These are phyloP conservation scores for Drosophila sechellia DNA, from an alignment of 1,140 invertebrate genomes.

Conservation along the genomic window DNA sequence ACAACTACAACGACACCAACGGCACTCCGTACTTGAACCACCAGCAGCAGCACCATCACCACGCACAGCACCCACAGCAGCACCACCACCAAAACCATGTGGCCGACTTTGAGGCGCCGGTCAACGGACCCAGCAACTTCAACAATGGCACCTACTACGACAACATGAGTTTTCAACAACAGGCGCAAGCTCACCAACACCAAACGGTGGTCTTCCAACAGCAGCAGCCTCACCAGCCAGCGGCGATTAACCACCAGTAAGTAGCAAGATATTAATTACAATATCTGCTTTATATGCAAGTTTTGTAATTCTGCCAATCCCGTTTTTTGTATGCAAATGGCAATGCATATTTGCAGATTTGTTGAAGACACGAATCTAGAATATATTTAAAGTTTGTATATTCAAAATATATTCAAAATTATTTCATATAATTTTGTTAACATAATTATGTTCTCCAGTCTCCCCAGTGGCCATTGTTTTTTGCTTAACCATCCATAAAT, in stretches of 20 bases:
- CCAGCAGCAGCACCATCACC: slow-evolving; percentile 57
- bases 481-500: not conserved
- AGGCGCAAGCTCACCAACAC: slow-evolving; percentile 52
- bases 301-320: no score
- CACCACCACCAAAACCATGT: slow-evolving; percentile 57
- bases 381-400: no score
- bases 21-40: slow-evolving; percentile 74
- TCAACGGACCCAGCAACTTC: slow-evolving; percentile 64
- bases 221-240: slow-evolving; percentile 61
- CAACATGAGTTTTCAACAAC: slow-evolving; percentile 77
- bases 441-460: no score
- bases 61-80: slow-evolving; percentile 62
- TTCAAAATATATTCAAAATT: no score
- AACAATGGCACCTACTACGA: slow-evolving; percentile 79
- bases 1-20: slow-evolving; percentile 76
- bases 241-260: slow-evolving; percentile 67
- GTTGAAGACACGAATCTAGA: no score
- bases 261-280: slow-evolving; percentile 11
- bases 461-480: not conserved
- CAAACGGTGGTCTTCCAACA: slow-evolving; percentile 68
- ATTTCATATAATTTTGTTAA: no score
- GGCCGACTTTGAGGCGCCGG: slow-evolving; percentile 68
- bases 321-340: no score
- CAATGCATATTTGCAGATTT: no score
- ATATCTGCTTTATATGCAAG: no score